Evolutionary conservation across 2,888 invertebrate species (phyloP), one percentile per base, ranked within the genome.

Genomic region (Oasisia sp.): DNA sequence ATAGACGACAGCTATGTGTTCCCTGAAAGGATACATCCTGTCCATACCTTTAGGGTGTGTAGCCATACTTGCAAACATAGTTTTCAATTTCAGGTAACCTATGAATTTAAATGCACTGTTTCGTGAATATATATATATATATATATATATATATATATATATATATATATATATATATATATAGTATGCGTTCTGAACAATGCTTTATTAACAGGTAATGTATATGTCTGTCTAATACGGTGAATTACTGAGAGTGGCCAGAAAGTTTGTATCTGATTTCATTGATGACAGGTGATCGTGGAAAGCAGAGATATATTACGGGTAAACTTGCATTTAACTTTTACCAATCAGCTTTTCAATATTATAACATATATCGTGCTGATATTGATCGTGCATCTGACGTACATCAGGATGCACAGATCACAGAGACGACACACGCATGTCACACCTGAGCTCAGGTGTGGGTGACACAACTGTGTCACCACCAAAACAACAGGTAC

Each of bases 401-500:
- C n/a, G 74, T 74, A 27, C 27, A n/a, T 27, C 19, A 50, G 50
- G 50, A 50, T 50, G 50, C 50, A 50, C 9, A 50, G 74, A 27
- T 19, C 74, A 74, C 19, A 19, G 19, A 27, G 74, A 27, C 74
- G 74, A 74, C 74, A 74, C 74, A 74, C 14, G 74, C 74, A 74
- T 74, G 74, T 19, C 27, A 74, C n/a, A 74, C 74, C 50, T 74
- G 74, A 74, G 74, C 19, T 74, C 74, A 74, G 74, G 74, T 74
- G 27, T 74, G 74, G 27, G 74, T 74, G 74, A 74, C 74, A 74
- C 74, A 74, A 74, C 27, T 74, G 74, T 74, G 74, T 74, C 74
- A 27, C 74, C 74, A 74, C 19, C 74, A 74, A 74, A 74, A 74
- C 74, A 74, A 74, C 74, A 74, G 74, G 74, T 74, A 74, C 74